Base-by-base conservation (phyloP, 2,888 invertebrate species). In the Cylloceria caligata region DNA sequence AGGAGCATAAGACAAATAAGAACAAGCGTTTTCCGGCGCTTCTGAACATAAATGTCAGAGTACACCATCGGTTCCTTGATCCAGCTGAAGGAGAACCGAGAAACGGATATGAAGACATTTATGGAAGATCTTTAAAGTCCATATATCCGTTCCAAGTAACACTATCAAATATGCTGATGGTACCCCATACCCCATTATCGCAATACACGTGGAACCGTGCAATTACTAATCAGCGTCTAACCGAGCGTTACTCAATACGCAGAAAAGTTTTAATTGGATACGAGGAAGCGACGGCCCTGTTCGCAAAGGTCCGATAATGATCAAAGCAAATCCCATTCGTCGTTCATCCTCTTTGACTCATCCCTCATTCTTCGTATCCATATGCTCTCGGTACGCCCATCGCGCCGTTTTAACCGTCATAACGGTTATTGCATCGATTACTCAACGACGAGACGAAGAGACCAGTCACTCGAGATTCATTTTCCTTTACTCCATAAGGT, bases 401-500 rank as follows among this genome's bases (percentile, higher is more conserved):
- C 13, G 45, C 65, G 9, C 19, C 16, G 36, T 71, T 80, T 67
- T 57, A 24, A 57, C 30, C 42, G 16, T 67, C 19, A 52, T 71
- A 24, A 67, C 52, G 55, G 62, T 80, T 74, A 80, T 79, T 30
- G 5, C 21, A 79, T 74, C 73, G 79, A 73, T 74, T 74, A 73
- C 68, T 16, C 34, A 19, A 21, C 16, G 24, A 21, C 6, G 55
- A 42, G 21, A 45, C 16, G 30, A 9, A 57, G 55, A 27, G 24
- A 36, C 13, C 36, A 47, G 30, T 16, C 45, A 72, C 36, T 47
- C 34, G 69, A 64, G 62, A 42, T 68, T 74, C 42, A 62, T 39
- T 60, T 62, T 52, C 27, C 49, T 39, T 39, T 30, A n/a, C 13
- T 24, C 27, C 27, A 39, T 27, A 16, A 47, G 16, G 45, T n/a